Evolutionary conservation across 2,797 vertebrate species (phyloP), one percentile per base, ranked within the genome.

Genomic region (Chloroceryle inda): DNA sequence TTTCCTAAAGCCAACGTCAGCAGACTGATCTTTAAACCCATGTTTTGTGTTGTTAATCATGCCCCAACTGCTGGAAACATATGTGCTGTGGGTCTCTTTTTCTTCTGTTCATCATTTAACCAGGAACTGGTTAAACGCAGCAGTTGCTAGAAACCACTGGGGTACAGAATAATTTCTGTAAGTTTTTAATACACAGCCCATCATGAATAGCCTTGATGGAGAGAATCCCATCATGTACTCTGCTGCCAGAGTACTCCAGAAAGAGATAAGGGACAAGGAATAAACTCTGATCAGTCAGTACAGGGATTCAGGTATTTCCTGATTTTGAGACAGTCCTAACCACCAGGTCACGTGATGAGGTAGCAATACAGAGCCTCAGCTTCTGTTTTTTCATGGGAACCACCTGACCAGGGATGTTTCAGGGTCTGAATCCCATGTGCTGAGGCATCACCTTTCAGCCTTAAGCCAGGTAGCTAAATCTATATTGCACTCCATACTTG

Each of bases 1-100:
- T 27, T 26, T 49, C 37, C 49, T 37, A 52, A 68, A 63, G 40
- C 3, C 0, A 0, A 29, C 1, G 1, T 61, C 22, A 75, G 42
- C 44, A 79, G 38, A 75, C 71, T 17, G 26, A 45, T 16, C 21
- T 91, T 79, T 52, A 82, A 89, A 75, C n/a, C 15, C 53, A 68
- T 4, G 8, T 68, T 68, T 31, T 52, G 53, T 21, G 24, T 6
- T 33, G 6, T 69, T 62, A 55, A 76, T 42, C 0, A 1, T 42
- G 27, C 33, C 42, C 11, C 56, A 83, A 0, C 38, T 47, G 22
- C 52, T 86, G 52, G 35, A 73, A 85, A 66, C 8, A 11, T 0
- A 2, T 13, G 37, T 5, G 20, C 27, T 68, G 8, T 3, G 12
- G 31, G 16, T 55, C 29, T 50, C 42, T 79, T 19, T 10, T 53